Conservation (phyloP, 1,140 invertebrate species). For the Drosophila quadrilineata region DNA sequence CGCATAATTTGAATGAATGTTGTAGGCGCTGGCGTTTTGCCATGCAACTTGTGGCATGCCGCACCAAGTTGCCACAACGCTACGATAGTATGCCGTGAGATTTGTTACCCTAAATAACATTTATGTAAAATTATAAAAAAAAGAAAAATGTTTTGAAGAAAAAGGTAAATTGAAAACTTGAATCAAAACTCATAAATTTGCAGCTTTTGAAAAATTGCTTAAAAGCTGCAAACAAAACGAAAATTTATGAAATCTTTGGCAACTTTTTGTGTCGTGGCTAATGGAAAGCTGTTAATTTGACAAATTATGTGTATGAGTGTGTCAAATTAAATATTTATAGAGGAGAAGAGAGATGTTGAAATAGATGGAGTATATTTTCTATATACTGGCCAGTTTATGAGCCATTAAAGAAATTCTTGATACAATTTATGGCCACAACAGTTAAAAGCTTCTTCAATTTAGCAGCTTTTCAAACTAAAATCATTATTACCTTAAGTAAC, state of each 20-base stretch:
- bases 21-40: conserved; percentile 61
- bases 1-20: conserved; percentile 79
- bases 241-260: conserved; percentile 62
- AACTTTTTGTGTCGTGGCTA: too few relatives aligned
- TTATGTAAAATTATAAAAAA: conserved; percentile 28
- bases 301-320: conserved; percentile 52
- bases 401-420: too few relatives aligned
- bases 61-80: conserved; percentile 19
- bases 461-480: too few relatives aligned
- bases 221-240: conserved; percentile 19
- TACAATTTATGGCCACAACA: too few relatives aligned
- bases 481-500: too few relatives aligned
- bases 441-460: too few relatives aligned
- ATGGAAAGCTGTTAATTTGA: conserved; percentile 76
- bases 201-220: conserved; percentile 66
- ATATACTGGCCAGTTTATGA: too few relatives aligned
- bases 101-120: conserved; percentile 46
- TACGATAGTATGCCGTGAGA: conserved; percentile 72
- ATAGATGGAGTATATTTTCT: too few relatives aligned
- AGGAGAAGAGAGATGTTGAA: too few relatives aligned
- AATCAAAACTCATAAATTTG: conserved; percentile 67
- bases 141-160: conserved; percentile 28
- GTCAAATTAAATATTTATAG: conserved; percentile 35
- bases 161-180: conserved; percentile 29
- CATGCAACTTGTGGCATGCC: too few relatives aligned